phyloP scores from a whole-genome alignment of 2,113 vertebrate genomes.

The Scartelaos histophorus region DNA sequence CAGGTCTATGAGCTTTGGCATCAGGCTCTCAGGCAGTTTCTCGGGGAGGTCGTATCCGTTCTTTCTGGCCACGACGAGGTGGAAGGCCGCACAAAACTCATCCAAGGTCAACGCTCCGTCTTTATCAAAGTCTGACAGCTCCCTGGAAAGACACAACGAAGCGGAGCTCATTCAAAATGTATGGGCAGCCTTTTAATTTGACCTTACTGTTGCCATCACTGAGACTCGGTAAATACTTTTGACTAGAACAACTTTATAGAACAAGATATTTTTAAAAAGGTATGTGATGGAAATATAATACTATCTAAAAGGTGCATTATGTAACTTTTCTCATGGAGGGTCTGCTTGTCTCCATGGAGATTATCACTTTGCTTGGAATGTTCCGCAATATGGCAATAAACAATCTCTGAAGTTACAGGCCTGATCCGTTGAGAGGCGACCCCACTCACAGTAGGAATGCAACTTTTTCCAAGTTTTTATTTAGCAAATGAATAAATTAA shows the following conservation, averaged over 20 bases:
- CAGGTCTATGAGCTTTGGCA: slow-evolving; percentile 99
- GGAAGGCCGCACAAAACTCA: slow-evolving; percentile 98
- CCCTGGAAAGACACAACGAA: slow-evolving; percentile 76
- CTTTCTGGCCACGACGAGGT: slow-evolving; percentile 97
- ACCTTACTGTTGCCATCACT: not conserved
- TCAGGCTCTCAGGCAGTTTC: slow-evolving; percentile 97
- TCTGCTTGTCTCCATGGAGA: too few relatives aligned
- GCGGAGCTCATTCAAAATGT: not conserved
- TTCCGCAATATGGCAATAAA: too few relatives aligned
- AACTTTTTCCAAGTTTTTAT: too few relatives aligned
- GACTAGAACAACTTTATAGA: not conserved
- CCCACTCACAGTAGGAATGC: too few relatives aligned
- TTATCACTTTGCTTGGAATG: too few relatives aligned
- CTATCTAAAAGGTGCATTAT: too few relatives aligned
- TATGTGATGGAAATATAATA: not conserved
- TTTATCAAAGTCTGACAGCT: slow-evolving; percentile 99
- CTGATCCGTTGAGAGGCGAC: too few relatives aligned
- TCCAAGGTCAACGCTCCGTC: slow-evolving; percentile 96
- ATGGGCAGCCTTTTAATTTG: not conserved
- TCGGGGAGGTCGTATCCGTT: slow-evolving; percentile 98
- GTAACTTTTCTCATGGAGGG: too few relatives aligned
- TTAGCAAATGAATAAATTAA: too few relatives aligned
- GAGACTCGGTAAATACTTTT: not conserved
- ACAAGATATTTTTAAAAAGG: too few relatives aligned
- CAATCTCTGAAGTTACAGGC: too few relatives aligned